Conservation (phyloP, 2,797 vertebrate species). For the Lutjanus argentimaculatus region DNA sequence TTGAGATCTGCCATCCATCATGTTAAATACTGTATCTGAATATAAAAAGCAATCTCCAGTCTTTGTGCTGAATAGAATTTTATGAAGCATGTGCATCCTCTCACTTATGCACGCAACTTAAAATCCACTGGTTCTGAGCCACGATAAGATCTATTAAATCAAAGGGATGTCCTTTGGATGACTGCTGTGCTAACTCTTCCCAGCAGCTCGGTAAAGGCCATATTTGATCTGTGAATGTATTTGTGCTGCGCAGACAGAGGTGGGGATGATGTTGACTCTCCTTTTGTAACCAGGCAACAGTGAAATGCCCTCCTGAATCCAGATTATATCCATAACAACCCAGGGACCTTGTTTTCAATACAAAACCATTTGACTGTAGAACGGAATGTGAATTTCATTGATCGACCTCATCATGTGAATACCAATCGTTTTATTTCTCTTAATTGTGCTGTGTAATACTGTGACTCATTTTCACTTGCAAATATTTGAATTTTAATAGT, state of each 20-base stretch:
- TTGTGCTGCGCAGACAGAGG: constrained; percentile 52
- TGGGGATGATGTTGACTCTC: constrained; percentile 61
- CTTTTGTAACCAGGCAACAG: constrained; percentile 76
- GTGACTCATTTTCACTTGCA: constrained; percentile 11
- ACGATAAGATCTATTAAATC: constrained; percentile 40
- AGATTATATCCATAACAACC: constrained; percentile 56
- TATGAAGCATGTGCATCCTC: constrained; percentile 5
- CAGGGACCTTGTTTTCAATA: constrained; percentile 16
- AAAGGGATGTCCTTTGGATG: constrained; percentile 39
- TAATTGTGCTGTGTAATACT: background rate
- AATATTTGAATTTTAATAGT: constrained; percentile 8
- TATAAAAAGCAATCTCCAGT: constrained; percentile 2
- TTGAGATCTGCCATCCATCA: background rate
- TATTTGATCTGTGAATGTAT: constrained; percentile 73
- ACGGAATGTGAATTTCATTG: constrained; percentile 7
- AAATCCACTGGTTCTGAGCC: constrained; percentile 12
- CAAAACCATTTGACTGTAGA: constrained; percentile 23
- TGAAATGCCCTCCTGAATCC: constrained; percentile 37
- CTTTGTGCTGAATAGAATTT: constrained; percentile 13
- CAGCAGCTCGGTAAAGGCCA: constrained; percentile 70
- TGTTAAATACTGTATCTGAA: constrained; percentile 2
- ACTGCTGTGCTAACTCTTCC: constrained; percentile 32
- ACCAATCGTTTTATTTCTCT: background rate
- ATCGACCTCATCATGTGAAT: background rate
- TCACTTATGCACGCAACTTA: constrained; percentile 19